phyloP scores from a whole-genome alignment of 2,888 invertebrate species.

The Synanthedon myopaeformis region DNA sequence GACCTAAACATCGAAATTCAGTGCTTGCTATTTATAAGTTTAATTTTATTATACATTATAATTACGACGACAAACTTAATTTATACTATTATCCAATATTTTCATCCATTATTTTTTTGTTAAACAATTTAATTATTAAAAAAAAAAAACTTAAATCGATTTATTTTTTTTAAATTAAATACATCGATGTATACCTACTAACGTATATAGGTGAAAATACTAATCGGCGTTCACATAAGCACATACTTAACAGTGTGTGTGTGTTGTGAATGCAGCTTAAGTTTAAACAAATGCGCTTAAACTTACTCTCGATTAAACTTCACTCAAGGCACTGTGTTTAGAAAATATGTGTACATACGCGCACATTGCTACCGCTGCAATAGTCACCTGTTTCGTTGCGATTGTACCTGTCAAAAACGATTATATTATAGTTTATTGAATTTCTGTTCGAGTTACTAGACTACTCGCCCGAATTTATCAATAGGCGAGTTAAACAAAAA shows the following conservation, averaged over 20 bases:
- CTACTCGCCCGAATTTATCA: too few species aligned
- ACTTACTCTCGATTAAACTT: slow-evolving; percentile 32
- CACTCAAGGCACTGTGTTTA: slow-evolving; percentile 63
- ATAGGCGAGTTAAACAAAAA: too few species aligned
- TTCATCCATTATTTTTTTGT: not conserved
- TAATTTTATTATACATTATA: slow-evolving; percentile 38
- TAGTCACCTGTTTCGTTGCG: slow-evolving; percentile 17
- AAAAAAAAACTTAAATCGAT: too few species aligned
- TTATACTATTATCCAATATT: not conserved
- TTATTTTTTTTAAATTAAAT: too few species aligned
- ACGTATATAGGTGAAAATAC: too few species aligned
- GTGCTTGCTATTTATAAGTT: slow-evolving; percentile 45
- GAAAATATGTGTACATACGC: slow-evolving; percentile 45
- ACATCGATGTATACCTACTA: too few species aligned
- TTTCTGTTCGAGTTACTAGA: too few species aligned
- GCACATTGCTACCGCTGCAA: slow-evolving; percentile 23
- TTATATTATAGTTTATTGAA: too few species aligned
- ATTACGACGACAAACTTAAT: slow-evolving; percentile 8
- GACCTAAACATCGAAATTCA: slow-evolving; percentile 65
- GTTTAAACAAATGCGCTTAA: not conserved
- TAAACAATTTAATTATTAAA: too few species aligned
- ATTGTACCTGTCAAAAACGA: slow-evolving; percentile 31
- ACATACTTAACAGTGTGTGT: too few species aligned
- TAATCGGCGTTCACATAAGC: too few species aligned
- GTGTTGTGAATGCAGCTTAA: not conserved